Evolutionary conservation across 2,113 vertebrate species (phyloP).

Genomic region (Pelmatolapia mariae): DNA sequence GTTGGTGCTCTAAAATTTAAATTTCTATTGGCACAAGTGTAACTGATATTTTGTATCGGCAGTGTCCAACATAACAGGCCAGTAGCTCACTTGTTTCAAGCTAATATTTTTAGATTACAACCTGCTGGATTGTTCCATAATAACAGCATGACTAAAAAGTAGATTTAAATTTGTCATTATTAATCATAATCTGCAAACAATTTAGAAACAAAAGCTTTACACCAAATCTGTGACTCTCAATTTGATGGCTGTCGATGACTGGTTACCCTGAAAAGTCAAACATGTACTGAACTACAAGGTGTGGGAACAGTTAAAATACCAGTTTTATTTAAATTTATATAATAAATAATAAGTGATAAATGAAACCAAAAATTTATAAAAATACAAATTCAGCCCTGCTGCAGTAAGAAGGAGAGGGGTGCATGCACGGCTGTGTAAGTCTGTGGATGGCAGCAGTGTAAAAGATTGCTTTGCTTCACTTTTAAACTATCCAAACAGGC

Average conservation of each 20-base stretch:
- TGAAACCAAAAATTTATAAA: background rate
- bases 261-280: background rate
- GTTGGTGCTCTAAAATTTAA: background rate
- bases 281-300: fast-evolving
- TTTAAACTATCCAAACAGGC: background rate
- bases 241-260: background rate
- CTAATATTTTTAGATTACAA: background rate
- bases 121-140: background rate
- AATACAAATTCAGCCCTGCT: background rate
- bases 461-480: background rate
- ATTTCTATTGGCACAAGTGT: background rate
- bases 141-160: background rate
- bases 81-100: background rate
- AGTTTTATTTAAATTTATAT: background rate
- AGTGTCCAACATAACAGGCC: background rate
- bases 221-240: background rate
- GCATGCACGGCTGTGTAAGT: background rate
- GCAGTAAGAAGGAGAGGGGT: background rate
- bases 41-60: background rate
- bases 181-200: fast-evolving
- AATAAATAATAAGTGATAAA: background rate
- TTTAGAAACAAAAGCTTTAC: background rate
- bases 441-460: background rate
- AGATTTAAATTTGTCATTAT: background rate
- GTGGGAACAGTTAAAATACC: background rate